A percentile compares a stretch with the other conserved stretches of the same genome.
Evolutionary conservation across 2,888 invertebrate genomes (phyloP).

Genomic region (Drosophila phalerata): DNA sequence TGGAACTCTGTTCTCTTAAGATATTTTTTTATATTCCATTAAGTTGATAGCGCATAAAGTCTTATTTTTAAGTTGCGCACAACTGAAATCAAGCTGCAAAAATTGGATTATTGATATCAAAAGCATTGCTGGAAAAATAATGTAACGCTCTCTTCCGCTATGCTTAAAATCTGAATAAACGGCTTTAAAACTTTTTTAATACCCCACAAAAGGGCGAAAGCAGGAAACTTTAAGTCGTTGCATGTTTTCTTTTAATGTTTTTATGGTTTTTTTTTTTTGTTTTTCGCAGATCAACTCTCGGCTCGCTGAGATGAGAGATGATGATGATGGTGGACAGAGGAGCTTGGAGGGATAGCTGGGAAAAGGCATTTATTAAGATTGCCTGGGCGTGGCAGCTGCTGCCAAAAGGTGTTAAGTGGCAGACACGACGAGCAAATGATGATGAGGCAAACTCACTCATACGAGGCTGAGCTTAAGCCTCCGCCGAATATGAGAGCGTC

Average conservation of each 20-base stretch:
- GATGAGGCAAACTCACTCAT: slow-evolving; percentile 63
- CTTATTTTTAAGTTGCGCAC: neutral
- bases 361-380: slow-evolving; percentile 70
- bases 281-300: slow-evolving; percentile 64
- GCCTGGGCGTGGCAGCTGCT: slow-evolving; percentile 72
- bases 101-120: slow-evolving; percentile 76
- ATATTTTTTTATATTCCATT: neutral
- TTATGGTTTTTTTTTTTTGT: neutral
- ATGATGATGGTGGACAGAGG: neutral
- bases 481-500: slow-evolving; percentile 45
- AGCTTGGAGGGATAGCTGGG: neutral
- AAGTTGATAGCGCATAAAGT: neutral
- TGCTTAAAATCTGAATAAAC: slow-evolving; percentile 61
- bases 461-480: slow-evolving; percentile 46
- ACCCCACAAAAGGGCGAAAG: slow-evolving; percentile 28
- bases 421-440: slow-evolving; percentile 65
- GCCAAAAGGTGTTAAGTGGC: slow-evolving; percentile 72
- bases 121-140: slow-evolving; percentile 47
- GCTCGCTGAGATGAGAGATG: slow-evolving; percentile 21
- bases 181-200: slow-evolving; percentile 73
- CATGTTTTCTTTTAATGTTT: slow-evolving; percentile 16
- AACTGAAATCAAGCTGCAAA: slow-evolving; percentile 8
- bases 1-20: neutral
- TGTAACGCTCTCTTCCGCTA: slow-evolving; percentile 15
- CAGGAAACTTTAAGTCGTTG: slow-evolving; percentile 47